These are phyloP conservation scores for Margaritifera margaritifera DNA, from an alignment of 2,888 invertebrate species.

Conservation along the genomic window DNA sequence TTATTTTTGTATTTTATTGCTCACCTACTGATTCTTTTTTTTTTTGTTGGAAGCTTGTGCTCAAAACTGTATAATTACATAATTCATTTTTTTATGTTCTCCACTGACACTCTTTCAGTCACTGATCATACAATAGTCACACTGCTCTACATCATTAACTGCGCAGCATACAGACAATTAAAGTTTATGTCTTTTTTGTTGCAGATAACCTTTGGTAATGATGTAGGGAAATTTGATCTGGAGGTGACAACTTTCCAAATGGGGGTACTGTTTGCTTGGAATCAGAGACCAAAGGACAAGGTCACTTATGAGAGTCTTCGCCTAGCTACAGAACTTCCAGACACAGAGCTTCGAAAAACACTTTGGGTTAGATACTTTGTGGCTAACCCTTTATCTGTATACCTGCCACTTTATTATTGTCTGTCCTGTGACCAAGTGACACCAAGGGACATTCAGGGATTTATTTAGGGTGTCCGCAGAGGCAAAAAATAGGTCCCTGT, in stretches of 20 bases:
- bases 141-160: no score
- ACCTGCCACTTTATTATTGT: neutral
- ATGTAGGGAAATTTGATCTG: conserved; percentile 91
- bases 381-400: neutral
- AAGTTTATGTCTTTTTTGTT: conserved; percentile 5
- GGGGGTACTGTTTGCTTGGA: conserved; percentile 99
- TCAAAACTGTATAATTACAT: no score
- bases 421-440: neutral
- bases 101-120: neutral
- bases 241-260: conserved; percentile 99
- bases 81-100: neutral
- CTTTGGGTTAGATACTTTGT: conserved; percentile 79
- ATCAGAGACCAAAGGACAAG: conserved; percentile 92
- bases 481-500: neutral
- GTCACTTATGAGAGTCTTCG: conserved; percentile 97
- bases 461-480: neutral
- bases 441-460: neutral
- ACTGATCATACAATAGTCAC: neutral
- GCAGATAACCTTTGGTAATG: conserved; percentile 91
- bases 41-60: no score
- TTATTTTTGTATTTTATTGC: no score
- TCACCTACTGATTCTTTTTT: no score
- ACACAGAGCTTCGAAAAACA: conserved; percentile 94
- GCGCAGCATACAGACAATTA: no score
- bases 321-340: conserved; percentile 96